Conservation (phyloP, 2,888 invertebrate species). For the Pristionchus mayeri region DNA sequence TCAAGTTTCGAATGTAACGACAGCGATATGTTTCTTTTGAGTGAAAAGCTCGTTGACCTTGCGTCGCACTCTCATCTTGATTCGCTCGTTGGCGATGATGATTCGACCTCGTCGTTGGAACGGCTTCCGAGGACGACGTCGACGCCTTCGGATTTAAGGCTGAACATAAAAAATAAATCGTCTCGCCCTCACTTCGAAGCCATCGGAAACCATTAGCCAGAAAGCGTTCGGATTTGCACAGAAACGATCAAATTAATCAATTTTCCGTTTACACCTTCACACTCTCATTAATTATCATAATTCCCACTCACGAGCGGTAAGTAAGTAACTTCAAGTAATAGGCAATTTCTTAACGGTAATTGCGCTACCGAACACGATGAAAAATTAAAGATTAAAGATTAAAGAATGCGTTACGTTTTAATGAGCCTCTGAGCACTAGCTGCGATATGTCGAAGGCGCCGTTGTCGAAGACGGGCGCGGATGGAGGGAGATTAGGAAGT, state of each 20-base stretch:
- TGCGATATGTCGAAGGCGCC: not conserved
- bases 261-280: no score
- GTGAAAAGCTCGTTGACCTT: not conserved
- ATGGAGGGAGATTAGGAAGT: constrained; percentile 33
- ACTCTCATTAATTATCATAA: no score
- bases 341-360: no score
- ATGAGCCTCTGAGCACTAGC: constrained; percentile 1
- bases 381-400: no score
- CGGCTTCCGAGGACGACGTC: constrained; percentile 34
- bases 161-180: no score
- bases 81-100: not conserved
- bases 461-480: not conserved
- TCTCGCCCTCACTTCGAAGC: constrained; percentile 1
- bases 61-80: not conserved
- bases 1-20: no score
- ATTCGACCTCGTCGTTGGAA: constrained; percentile 1
- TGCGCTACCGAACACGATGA: no score
- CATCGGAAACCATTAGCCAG: constrained; percentile 15
- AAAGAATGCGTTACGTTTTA: constrained; percentile 15
- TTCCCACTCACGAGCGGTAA: no score
- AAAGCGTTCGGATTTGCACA: not conserved
- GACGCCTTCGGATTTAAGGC: constrained; percentile 44
- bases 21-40: no score
- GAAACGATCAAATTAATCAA: not conserved
- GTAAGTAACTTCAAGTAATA: no score